Evolutionary conservation across 2,888 invertebrate genomes (phyloP).

Genomic region (Eubasilissa splendida): DNA sequence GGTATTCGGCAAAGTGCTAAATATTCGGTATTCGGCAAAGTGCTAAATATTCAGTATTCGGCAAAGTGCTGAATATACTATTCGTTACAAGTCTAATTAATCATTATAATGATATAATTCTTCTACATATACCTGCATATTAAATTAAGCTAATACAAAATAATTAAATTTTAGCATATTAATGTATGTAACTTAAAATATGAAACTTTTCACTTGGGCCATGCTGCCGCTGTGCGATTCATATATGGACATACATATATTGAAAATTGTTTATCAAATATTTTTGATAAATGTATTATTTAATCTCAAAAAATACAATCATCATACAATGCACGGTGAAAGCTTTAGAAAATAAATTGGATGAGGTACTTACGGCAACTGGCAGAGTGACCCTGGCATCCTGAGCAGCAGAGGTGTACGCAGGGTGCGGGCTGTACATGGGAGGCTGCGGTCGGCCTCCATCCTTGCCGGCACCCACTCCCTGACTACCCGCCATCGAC

Average conservation of each 20-base stretch:
- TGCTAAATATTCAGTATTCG: too few relatives aligned
- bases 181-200: too few relatives aligned
- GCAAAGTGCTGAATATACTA: too few relatives aligned
- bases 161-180: too few relatives aligned
- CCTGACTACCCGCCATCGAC: conserved; percentile 62
- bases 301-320: neutral
- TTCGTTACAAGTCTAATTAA: too few relatives aligned
- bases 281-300: neutral
- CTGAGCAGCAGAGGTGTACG: conserved; percentile 66
- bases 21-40: too few relatives aligned
- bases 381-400: conserved; percentile 68
- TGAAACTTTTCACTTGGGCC: too few relatives aligned
- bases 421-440: conserved; percentile 66
- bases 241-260: neutral
- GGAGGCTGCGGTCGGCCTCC: conserved; percentile 67
- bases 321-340: neutral
- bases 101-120: too few relatives aligned
- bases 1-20: too few relatives aligned
- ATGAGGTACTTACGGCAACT: conserved; percentile 65
- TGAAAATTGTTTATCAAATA: neutral
- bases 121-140: too few relatives aligned
- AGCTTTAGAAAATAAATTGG: neutral
- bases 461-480: conserved; percentile 68
- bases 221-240: neutral
- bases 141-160: too few relatives aligned